A percentile compares a stretch with the other conserved stretches of the same genome.
Conservation (phyloP, 1,140 invertebrate genomes). For the Zaprionus davidi region DNA sequence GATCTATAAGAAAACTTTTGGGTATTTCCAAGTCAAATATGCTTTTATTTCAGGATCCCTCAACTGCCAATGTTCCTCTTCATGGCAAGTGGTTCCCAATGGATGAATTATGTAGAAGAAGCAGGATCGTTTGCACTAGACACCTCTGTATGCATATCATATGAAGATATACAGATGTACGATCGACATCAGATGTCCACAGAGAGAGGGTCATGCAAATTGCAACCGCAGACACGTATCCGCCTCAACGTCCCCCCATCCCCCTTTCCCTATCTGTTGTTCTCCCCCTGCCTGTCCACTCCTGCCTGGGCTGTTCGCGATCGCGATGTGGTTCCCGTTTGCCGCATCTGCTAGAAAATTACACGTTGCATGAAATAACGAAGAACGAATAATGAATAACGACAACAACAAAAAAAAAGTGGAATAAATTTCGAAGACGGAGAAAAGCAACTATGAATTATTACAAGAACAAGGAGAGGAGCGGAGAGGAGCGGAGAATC, state of each 20-base stretch:
- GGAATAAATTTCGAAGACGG: conserved; percentile 13
- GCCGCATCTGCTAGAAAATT: conserved; percentile 69
- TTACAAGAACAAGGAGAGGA: conserved; percentile 28
- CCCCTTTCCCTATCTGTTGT: background rate
- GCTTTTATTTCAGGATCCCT: background rate
- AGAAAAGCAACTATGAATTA: conserved; percentile 45
- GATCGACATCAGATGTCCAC: conserved; percentile 24
- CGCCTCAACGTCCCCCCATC: background rate
- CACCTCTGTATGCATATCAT: background rate
- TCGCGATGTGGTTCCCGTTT: conserved; percentile 13
- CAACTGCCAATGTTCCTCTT: background rate
- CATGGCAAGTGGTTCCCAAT: background rate
- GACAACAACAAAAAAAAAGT: conserved; percentile 18
- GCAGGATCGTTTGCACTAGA: background rate
- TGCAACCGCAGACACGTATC: conserved; percentile 34
- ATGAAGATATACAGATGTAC: background rate
- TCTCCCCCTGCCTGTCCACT: too few relatives aligned
- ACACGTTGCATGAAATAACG: conserved; percentile 45
- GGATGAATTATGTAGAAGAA: background rate
- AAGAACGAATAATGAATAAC: conserved; percentile 1
- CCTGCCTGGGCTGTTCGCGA: conserved; percentile 7
- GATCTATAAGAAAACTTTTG: too few relatives aligned
- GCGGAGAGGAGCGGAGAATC: background rate
- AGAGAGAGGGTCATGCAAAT: conserved; percentile 53
- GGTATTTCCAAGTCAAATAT: too few relatives aligned